These are phyloP conservation scores for Artibeus jamaicensis DNA, from an alignment of 2,797 vertebrate genomes.

Conservation along the genomic window DNA sequence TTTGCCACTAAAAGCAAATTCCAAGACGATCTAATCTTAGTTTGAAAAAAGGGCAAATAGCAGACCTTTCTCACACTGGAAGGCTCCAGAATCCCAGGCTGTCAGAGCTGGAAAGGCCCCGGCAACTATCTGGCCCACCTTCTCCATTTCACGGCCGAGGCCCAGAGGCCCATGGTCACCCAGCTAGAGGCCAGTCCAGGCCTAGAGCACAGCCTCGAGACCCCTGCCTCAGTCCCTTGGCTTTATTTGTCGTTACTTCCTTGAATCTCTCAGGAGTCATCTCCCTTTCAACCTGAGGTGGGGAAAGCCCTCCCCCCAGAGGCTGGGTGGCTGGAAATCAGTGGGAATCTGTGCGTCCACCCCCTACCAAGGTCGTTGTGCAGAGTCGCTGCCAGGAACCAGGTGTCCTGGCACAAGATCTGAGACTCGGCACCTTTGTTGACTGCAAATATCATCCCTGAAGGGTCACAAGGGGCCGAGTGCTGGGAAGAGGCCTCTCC, in stretches of 20 bases:
- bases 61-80: not conserved
- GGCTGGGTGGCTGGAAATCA: not conserved
- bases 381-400: conserved; percentile 50
- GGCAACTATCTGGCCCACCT: not conserved
- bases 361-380: conserved; percentile 41
- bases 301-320: not conserved
- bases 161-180: not conserved
- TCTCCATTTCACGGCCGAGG: not conserved
- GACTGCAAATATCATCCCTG: conserved; percentile 47
- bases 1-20: not conserved
- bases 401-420: conserved; percentile 70
- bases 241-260: not conserved
- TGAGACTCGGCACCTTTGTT: conserved; percentile 58
- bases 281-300: not conserved
- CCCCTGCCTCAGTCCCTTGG: not conserved
- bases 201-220: not conserved
- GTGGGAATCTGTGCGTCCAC: not conserved
- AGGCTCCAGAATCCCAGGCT: not conserved
- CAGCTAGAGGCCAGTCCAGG: not conserved
- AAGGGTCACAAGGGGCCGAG: conserved; percentile 33
- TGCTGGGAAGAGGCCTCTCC: not conserved
- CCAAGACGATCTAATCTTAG: not conserved
- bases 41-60: not conserved
- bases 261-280: not conserved
- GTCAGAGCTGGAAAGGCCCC: not conserved